A percentile compares a stretch with the other conserved stretches of the same genome.
These are phyloP conservation scores for Sternarchorhynchus goeldii DNA, from an alignment of 2,797 vertebrate species.

Conservation along the genomic window DNA sequence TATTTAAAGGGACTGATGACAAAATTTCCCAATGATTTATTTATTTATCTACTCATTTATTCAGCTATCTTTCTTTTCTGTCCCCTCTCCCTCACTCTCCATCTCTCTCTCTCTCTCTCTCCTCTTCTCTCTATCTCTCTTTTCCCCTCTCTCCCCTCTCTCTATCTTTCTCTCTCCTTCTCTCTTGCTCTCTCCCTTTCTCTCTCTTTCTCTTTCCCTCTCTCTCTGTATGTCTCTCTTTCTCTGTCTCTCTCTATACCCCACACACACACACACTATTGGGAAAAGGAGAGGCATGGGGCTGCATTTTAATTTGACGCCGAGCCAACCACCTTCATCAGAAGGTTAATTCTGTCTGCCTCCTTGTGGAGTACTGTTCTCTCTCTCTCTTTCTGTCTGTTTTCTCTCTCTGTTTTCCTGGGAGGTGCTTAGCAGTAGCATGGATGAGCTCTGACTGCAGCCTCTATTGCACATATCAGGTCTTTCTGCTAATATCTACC, in stretches of 20 bases:
- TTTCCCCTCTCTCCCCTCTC: constrained; percentile 40
- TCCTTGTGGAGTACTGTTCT: constrained; percentile 50
- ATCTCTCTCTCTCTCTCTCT: constrained; percentile 44
- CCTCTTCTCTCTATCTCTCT: constrained; percentile 35
- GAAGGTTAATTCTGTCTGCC: constrained; percentile 63
- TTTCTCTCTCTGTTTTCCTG: constrained; percentile 1
- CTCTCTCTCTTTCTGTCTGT: constrained; percentile 11
- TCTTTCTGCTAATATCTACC: neutral
- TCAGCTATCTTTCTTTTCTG: constrained; percentile 39
- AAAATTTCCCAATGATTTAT: constrained; percentile 46
- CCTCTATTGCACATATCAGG: neutral
- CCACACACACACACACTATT: constrained; percentile 7
- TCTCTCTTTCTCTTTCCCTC: constrained; percentile 36
- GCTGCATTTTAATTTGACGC: constrained; percentile 62
- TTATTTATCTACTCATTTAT: constrained; percentile 54
- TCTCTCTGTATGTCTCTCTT: constrained; percentile 37
- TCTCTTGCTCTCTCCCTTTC: constrained; percentile 43
- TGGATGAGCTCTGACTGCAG: neutral
- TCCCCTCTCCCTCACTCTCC: neutral
- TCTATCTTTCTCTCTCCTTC: constrained; percentile 14
- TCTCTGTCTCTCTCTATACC: constrained; percentile 6
- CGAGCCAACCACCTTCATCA: constrained; percentile 58
- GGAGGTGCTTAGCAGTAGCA: constrained; percentile 6
- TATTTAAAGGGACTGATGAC: constrained; percentile 45
- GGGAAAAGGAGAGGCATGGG: constrained; percentile 50